Evolutionary conservation across 2,113 vertebrate genomes (phyloP), one percentile per base, ranked within the genome.

Genomic region (Crocuta crocuta): DNA sequence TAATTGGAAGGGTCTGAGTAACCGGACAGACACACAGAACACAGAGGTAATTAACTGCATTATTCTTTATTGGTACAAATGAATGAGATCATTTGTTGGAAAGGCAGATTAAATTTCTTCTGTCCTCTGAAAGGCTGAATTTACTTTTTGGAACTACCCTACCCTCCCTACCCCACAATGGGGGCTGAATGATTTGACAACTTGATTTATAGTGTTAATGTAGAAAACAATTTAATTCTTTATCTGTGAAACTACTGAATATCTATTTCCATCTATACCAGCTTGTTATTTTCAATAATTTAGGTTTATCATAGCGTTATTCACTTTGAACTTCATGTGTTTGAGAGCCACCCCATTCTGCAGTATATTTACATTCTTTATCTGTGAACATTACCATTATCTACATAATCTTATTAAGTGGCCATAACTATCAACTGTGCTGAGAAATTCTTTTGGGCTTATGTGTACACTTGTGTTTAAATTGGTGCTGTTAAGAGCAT

Each of bases 71-170:
- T 87, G 71, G 24, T 24, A 5, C 92, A 70, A 94, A 94, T 91
- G 19, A 94, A 95, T 91, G 78, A 85, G 8, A 7, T 81, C 43
- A 88, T 73, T 96, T 94, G 0, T 78, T 84, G 19, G n/a, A 48
- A 93, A 95, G 78, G 61, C 74, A 26, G 35, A 73, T 92, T 83
- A 43, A n/a, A 65, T 94, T 92, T 95, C 45, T 92, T 87, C 26
- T 96, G 58, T 84, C 33, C 43, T 91, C 31, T 95, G 55, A 90
- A 92, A 84, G 58, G 23, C 28, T 31, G 31, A 58, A 31, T 94
- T 96, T 95, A 43, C 74, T 95, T 81, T 48, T 90, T 43, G 7
- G n/a, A 91, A 95, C 68, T 91, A 63, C 24, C 28, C 7, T 74
- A 24, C 4, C 35, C 43, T 12, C 66, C 26, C 7, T 0, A 31